Evolutionary conservation across 2,113 vertebrate species (phyloP).

Genomic region (Megaceryle maxima): DNA sequence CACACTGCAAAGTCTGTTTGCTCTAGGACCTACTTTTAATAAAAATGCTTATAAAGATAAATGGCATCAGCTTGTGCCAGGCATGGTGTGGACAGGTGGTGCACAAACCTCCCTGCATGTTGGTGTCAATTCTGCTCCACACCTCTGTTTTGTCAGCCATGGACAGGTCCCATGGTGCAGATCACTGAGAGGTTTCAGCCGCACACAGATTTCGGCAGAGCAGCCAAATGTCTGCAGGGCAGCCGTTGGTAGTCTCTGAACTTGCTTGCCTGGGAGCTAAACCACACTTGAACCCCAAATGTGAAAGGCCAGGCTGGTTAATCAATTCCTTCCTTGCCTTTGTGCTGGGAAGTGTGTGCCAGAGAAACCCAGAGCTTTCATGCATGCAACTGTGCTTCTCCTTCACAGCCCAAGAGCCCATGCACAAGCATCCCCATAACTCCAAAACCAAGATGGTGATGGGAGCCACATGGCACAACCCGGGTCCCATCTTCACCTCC

Average conservation of each 20-base stretch:
- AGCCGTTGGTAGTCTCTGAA: fast-evolving
- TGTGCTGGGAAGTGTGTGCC: fast-evolving
- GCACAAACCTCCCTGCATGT: fast-evolving
- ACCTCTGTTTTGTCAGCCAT: not conserved
- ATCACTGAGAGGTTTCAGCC: not conserved
- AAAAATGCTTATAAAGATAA: not conserved
- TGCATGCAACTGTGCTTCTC: fast-evolving
- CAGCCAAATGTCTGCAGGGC: not conserved
- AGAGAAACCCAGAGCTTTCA: not conserved
- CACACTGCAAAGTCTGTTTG: not conserved
- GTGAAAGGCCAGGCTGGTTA: not conserved
- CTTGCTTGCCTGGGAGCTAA: not conserved
- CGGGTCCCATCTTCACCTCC: not conserved
- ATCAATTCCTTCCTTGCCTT: not conserved
- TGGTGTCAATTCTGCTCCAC: fast-evolving
- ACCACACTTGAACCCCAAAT: not conserved
- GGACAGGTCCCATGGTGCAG: fast-evolving
- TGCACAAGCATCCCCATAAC: fast-evolving
- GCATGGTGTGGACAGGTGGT: not conserved
- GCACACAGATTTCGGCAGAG: fast-evolving
- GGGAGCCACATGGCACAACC: fast-evolving
- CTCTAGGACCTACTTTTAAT: not conserved
- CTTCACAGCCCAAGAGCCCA: not conserved
- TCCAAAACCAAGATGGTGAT: fast-evolving
- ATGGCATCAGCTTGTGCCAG: not conserved